Evolutionary conservation across 2,797 vertebrate species (phyloP), one percentile per base, ranked within the genome.

Genomic region (Limnodromus scolopaceus): DNA sequence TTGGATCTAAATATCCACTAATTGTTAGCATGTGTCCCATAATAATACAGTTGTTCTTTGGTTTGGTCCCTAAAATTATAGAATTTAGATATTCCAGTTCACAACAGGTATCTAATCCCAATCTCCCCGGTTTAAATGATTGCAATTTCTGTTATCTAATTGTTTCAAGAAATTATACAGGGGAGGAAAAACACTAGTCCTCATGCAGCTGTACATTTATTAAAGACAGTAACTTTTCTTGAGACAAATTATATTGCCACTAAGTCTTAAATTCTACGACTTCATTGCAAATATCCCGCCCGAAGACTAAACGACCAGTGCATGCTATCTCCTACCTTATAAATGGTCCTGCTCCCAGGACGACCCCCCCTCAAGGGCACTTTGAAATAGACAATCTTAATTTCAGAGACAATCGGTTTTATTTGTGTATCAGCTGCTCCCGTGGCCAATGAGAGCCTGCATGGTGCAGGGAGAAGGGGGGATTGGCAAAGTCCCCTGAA

Each of bases 291-390:
- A 96, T 60, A 46, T 10, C 57, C 71, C 53, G 2, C 60, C 85
- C 51, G 72, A 87, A 94, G 77, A 92, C 87, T 91, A 94, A 94
- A 36, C 6, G 18, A 95, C 30, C 91, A 89, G 76, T 30, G 34
- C 16, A 22, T 86, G 72, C 81, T 85, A 22, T 91, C 36, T 96
- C 98, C 96, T 98, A 98, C 98, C 98, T 98, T 98, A 95, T 15
- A 41, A 89, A 85, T 3, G 16, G 81, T 82, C 78, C 85, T 64
- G 88, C 96, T 97, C 95, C 92, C 94, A 89, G 95, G 81, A 94
- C 22, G 86, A 63, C 25, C 75, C 93, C 76, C 83, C 88, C 95
- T 97, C 81, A 64, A 91, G 5, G 69, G 91, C 77, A 92, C 96
- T 94, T 84, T 84, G 84, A 84, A 96, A 97, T 97, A 94, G 74